phyloP scores from a whole-genome alignment of 2,113 vertebrate species.

The Catharus fuscescens region DNA sequence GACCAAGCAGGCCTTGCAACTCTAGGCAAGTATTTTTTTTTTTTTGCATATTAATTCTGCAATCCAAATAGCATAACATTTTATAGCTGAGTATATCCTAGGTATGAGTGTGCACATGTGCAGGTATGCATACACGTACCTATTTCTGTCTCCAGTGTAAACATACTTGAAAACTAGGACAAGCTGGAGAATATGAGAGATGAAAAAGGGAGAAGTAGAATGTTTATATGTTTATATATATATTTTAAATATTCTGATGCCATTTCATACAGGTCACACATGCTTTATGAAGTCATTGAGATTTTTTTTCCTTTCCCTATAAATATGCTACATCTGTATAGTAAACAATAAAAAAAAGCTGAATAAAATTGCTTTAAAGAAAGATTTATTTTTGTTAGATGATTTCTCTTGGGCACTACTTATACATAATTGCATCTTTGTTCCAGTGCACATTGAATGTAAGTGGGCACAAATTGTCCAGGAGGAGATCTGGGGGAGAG shows the following conservation, averaged over 20 bases:
- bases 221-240: background rate
- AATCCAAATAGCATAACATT: background rate
- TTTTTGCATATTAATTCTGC: background rate
- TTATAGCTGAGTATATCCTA: background rate
- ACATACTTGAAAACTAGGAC: background rate
- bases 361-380: background rate
- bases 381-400: background rate
- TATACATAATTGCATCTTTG: background rate
- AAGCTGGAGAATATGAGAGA: background rate
- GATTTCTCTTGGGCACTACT: background rate
- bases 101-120: background rate
- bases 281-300: background rate
- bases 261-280: background rate
- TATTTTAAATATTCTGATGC: background rate
- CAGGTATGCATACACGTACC: background rate
- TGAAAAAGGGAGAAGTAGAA: background rate
- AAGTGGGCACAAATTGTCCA: background rate
- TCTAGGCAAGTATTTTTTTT: background rate
- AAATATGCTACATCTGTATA: background rate
- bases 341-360: background rate
- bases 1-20: background rate
- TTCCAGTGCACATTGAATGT: accelerated
- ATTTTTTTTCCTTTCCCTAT: background rate
- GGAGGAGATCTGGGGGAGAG: background rate
- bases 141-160: background rate